Base-by-base conservation (phyloP, 2,888 invertebrate species). In the Heliconius ethilla region DNA sequence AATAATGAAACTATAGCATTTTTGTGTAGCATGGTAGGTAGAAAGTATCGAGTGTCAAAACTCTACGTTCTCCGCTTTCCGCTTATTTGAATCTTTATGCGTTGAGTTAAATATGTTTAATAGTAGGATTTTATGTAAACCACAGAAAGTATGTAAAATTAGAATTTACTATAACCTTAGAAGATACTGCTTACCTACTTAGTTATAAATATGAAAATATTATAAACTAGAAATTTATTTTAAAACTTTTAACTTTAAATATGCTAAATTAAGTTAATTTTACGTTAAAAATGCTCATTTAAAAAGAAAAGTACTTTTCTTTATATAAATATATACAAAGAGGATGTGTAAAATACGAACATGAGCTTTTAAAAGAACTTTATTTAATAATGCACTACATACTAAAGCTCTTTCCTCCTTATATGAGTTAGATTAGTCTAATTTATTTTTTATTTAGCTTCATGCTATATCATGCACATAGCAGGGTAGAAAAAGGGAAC, bases 381-480 rank as follows among this genome's bases (percentile, higher is more conserved):
- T 67, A 66, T 33, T 33, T 33, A 67, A 22, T 51, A 67, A 40
- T 40, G 37, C 37, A 37, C 37, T 40, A 67, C 67, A 67, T 67
- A 67, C 13, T 25, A 67, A 40, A 67, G 67, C 67, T 25, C 15
- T 67, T 29, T 27, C 5, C 67, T 25, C 22, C 67, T 67, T 40
- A 67, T 67, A 40, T 40, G 13, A 67, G 67, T n/a, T 40, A 25
- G 18, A 67, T 6, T 67, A 67, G 1, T n/a, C 22, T 37, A 67
- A 55, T 55, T 55, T 55, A 0, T 25, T 4, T 25, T 62, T 62
- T 33, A 33, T 11, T 62, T 62, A 62, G 10, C 11, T 62, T 62
- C 62, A 62, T n/a, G 25, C 59, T 25, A 3, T 62, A 62, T 13
- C 62, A 11, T n/a, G 22, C 9, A 22, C 0, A 51, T 22, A 22